These are phyloP conservation scores for Sturmia bella DNA, from an alignment of 2,888 invertebrate genomes.

Conservation along the genomic window DNA sequence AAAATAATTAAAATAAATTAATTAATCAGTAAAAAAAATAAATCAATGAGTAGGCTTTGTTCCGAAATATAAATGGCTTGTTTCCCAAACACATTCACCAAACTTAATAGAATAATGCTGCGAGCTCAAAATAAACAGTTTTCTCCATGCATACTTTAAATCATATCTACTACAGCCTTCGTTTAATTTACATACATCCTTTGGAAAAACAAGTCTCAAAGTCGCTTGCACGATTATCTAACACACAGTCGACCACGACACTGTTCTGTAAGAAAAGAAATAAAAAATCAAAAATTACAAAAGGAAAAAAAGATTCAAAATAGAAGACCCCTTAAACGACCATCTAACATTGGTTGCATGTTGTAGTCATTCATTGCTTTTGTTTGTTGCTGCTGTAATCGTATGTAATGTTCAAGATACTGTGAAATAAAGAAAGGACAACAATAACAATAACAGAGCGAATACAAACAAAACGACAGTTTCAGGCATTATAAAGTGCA, in stretches of 20 bases:
- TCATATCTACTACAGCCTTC: neutral
- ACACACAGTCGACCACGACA: conserved; percentile 45
- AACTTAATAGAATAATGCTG: too few relatives aligned
- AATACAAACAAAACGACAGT: conserved; percentile 67
- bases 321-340: conserved; percentile 54
- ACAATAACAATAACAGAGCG: conserved; percentile 50
- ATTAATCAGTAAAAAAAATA: too few relatives aligned
- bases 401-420: conserved; percentile 63
- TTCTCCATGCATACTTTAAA: too few relatives aligned
- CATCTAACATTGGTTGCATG: conserved; percentile 55
- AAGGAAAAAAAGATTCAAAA: neutral
- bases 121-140: too few relatives aligned
- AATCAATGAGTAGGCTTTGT: too few relatives aligned
- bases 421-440: conserved; percentile 53
- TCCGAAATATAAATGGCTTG: too few relatives aligned
- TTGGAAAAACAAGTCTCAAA: conserved; percentile 29
- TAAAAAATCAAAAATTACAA: conserved; percentile 30
- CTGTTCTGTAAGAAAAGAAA: conserved; percentile 33
- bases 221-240: conserved; percentile 63
- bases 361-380: conserved; percentile 61
- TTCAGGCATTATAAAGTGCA: conserved; percentile 61
- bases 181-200: conserved; percentile 33
- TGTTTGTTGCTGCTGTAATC: conserved; percentile 63
- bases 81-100: too few relatives aligned
- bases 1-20: too few relatives aligned